Evolutionary conservation across 2,113 vertebrate species (phyloP).

Genomic region (Vireo altiloquus): DNA sequence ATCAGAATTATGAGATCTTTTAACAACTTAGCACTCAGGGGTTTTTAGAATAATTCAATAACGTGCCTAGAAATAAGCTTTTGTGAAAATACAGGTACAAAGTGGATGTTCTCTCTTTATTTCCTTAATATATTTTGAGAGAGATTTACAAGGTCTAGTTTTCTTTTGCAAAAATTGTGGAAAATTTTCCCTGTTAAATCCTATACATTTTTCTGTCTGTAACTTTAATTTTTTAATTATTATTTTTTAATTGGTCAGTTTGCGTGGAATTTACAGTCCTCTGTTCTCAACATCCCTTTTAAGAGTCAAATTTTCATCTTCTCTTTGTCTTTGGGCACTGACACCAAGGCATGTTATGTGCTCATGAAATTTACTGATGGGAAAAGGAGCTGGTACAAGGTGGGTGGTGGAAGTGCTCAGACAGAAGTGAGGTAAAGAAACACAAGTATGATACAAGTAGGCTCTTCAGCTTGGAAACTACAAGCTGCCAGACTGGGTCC

Average conservation of each 20-base stretch:
- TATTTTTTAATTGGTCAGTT: neutral
- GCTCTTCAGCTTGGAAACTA: neutral
- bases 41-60: neutral
- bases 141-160: neutral
- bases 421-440: neutral
- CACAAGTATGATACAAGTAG: neutral
- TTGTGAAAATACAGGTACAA: neutral
- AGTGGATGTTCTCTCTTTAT: neutral
- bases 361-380: neutral
- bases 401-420: neutral
- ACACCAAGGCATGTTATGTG: neutral
- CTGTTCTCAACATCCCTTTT: neutral
- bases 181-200: neutral
- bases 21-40: neutral
- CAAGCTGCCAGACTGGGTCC: neutral
- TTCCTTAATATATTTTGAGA: neutral
- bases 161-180: neutral
- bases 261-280: neutral
- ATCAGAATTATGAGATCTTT: neutral
- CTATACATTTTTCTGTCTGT: neutral
- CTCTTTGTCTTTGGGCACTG: neutral
- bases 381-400: neutral
- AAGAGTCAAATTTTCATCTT: neutral
- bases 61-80: neutral
- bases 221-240: neutral